Conservation (phyloP, 2,113 vertebrate species). For the Mirounga angustirostris region DNA sequence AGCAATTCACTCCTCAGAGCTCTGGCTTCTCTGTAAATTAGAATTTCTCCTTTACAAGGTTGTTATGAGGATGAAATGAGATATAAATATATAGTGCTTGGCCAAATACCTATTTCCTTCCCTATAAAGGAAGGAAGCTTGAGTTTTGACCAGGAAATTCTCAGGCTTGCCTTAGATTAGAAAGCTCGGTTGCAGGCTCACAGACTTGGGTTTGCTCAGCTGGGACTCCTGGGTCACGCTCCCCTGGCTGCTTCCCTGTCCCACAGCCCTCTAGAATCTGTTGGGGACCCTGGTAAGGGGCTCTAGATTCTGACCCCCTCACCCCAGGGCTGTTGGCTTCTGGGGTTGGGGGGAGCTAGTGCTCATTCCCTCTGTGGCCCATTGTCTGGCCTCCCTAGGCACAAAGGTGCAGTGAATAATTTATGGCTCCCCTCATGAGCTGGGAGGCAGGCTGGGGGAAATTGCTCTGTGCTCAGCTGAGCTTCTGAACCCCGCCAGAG, state of each 20-base stretch:
- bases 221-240: background rate
- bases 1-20: conserved; percentile 26
- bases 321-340: background rate
- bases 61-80: conserved; percentile 32
- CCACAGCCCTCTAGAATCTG: conserved; percentile 5
- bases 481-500: conserved; percentile 35
- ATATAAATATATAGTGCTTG: conserved; percentile 8
- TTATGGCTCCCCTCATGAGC: conserved; percentile 24
- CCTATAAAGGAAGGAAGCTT: conserved; percentile 42
- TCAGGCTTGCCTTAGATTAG: conserved; percentile 35
- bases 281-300: background rate
- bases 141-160: conserved; percentile 52
- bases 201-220: background rate
- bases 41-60: background rate
- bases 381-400: conserved; percentile 57
- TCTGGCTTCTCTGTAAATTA: background rate
- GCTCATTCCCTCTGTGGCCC: conserved; percentile 51
- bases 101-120: conserved; percentile 24
- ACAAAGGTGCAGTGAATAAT: conserved; percentile 72
- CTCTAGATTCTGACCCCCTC: background rate
- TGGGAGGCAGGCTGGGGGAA: conserved; percentile 54
- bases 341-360: background rate
- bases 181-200: background rate
- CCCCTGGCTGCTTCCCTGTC: background rate
- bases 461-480: background rate